Base-by-base conservation (phyloP, 30 jellyfish, hydroid and myxozoan genomes). In the Pseudorhiza aurosa region DNA sequence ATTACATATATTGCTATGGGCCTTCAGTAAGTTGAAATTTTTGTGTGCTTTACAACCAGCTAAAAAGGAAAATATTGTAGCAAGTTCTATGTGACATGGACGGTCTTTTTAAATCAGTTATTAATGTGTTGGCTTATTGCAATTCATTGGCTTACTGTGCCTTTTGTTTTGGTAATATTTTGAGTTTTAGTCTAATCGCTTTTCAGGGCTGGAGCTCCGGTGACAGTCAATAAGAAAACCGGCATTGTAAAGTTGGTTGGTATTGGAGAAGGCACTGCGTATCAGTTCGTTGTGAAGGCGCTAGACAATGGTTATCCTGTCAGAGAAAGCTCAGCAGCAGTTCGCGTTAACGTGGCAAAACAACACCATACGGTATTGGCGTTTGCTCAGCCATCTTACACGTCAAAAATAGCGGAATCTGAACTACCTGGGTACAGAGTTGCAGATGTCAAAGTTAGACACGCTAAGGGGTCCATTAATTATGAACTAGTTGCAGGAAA, bases 281-380 rank as follows among this genome's bases (percentile, higher is more conserved):
- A 94, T 47, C 97, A 87, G 65, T 94, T 94, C 28, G 85, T 65
- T 27, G 91, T 94, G 27, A 71, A 67, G 49, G 99, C 96, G 24
- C 37, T 95, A n/a, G 99, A 94, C 71, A 94, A 94, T 72, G 99
- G 99, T 9, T 94, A 87, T 62, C 99, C 99, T 12, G 96, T 60
- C 2, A 83, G 89, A 45, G 94, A 87, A 42, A 50, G 95, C 32
- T 40, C 90, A 1, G 65, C 99, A 15, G 32, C 58, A 24, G 88
- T 94, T 40, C 55, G 86, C 65, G 59, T 94, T 35, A 53, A 65
- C 59, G 97, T 94, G 29, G 84, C 74, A 29, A 36, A 89, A 18
- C 58, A 95, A 63, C 57, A 46, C 4, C 82, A 83, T 22, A 17
- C 29, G 24, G 27, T 82, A 15, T 39, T 94, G 35, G 51, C 31